phyloP scores from a whole-genome alignment of 2,797 vertebrate genomes.

The Falco biarmicus region DNA sequence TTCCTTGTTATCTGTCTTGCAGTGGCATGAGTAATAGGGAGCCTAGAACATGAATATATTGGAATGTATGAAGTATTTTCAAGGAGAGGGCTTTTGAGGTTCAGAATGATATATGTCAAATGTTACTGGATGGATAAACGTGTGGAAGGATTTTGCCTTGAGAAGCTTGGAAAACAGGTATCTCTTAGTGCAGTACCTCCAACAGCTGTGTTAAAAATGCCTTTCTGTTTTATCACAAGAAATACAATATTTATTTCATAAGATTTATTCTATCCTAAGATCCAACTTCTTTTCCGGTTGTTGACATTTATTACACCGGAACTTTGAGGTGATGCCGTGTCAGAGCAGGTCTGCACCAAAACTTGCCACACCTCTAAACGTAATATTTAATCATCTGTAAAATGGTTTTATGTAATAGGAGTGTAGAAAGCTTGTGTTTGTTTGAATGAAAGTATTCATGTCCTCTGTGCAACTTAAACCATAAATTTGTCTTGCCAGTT shows the following conservation, averaged over 20 bases:
- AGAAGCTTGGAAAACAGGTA: neutral
- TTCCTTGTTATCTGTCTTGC: slow-evolving; percentile 58
- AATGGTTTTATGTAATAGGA: neutral
- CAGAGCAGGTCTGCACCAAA: neutral
- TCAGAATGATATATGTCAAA: neutral
- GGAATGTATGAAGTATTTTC: slow-evolving; percentile 34
- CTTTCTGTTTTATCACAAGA: neutral
- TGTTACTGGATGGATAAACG: neutral
- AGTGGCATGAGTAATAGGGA: slow-evolving; percentile 46
- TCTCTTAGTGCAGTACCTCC: neutral
- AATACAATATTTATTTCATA: neutral
- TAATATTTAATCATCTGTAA: neutral
- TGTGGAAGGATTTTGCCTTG: neutral
- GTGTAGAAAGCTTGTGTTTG: neutral
- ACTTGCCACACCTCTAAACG: neutral
- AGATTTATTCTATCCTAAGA: neutral
- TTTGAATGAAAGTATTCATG: neutral
- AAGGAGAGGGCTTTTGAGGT: slow-evolving; percentile 7
- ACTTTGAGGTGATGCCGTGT: neutral
- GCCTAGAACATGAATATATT: slow-evolving; percentile 10
- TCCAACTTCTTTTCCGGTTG: neutral
- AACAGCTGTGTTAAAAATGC: neutral
- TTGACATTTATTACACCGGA: neutral
- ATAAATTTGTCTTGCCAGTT: neutral
- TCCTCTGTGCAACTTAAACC: neutral